Conservation (phyloP, 2,797 vertebrate species). For the Rhinichthys osculus region DNA sequence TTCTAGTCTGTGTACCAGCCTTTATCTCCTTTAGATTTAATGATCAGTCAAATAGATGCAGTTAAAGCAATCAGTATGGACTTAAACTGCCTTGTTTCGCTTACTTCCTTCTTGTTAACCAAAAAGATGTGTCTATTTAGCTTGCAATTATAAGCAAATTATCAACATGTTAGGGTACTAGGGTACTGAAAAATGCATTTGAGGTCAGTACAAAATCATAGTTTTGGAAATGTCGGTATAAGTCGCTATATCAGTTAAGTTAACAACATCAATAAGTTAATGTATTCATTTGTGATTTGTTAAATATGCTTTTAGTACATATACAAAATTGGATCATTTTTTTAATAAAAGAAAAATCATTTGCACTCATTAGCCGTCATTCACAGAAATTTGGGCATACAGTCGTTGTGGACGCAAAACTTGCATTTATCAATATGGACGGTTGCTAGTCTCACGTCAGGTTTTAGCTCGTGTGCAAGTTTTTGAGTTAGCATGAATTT, state of each 20-base stretch:
- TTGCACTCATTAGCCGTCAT: background rate
- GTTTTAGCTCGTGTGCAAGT: too few relatives aligned
- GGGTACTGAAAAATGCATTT: background rate
- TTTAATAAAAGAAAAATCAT: background rate
- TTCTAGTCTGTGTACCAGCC: slow-evolving; percentile 75
- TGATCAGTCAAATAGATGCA: slow-evolving; percentile 57
- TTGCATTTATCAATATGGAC: too few relatives aligned
- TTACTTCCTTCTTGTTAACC: slow-evolving; percentile 6
- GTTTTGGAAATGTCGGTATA: background rate
- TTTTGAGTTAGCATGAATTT: too few relatives aligned
- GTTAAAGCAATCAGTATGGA: slow-evolving; percentile 50
- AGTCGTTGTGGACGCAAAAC: too few relatives aligned
- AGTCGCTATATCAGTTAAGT: background rate
- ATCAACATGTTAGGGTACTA: background rate
- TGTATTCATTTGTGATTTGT: background rate
- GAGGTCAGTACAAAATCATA: background rate
- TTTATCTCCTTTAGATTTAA: slow-evolving; percentile 74
- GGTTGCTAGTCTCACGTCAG: too few relatives aligned
- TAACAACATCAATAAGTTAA: background rate
- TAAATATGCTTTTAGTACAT: background rate
- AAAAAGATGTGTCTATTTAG: slow-evolving; percentile 6
- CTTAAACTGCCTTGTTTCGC: slow-evolving; percentile 40
- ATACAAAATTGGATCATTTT: background rate
- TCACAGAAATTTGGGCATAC: too few relatives aligned
- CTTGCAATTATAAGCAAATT: background rate